Evolutionary conservation across 2,888 invertebrate genomes (phyloP), one percentile per base, ranked within the genome.

Genomic region (Agriopis marginaria): DNA sequence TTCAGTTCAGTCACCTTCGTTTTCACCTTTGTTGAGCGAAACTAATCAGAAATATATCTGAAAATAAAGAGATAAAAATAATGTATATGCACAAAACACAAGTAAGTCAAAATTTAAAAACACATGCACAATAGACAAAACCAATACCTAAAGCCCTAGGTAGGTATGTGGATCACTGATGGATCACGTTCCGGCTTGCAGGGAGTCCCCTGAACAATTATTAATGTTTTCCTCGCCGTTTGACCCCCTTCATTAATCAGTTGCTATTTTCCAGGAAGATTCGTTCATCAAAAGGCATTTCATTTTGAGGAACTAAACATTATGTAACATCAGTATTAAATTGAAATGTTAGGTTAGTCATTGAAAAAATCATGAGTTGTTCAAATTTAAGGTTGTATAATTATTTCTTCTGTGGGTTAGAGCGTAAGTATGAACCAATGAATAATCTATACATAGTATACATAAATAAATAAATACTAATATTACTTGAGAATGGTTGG

Each of bases 121-220:
- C 32, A 4, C 32, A 32, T 32, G 32, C 32, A 32, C 32, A 32
- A 32, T 32, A 32, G 32, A 32, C 32, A 32, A 32, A 32, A 32
- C 32, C 3, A 32, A 32, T 32, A 32, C 32, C 32, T 32, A 32
- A 32, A 17, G 50, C 40, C 51, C 42, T 61, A 8, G 42, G 49
- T 61, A 42, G 9, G 42, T 12, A 61, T 42, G 61, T 61, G 42
- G 61, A 60, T 45, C 58, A n/a, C 8, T 23, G 17, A 23, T 23
- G 23, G 0, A 47, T 60, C 23, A 14, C 39, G 11, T 47, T 40
- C 60, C 60, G 49, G n/a, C n/a, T 10, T n/a, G 53, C 49, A 56
- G 64, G 64, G 64, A 64, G n/a, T 64, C 49, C 64, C 64, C 64
- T 42, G n/a, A 23, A 47, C 14, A 23, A 12, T 45, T 64, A n/a